A percentile compares a stretch with the other conserved stretches of the same genome.
Evolutionary conservation across 2,113 vertebrate species (phyloP).

Genomic region (Leucopternis melanops): DNA sequence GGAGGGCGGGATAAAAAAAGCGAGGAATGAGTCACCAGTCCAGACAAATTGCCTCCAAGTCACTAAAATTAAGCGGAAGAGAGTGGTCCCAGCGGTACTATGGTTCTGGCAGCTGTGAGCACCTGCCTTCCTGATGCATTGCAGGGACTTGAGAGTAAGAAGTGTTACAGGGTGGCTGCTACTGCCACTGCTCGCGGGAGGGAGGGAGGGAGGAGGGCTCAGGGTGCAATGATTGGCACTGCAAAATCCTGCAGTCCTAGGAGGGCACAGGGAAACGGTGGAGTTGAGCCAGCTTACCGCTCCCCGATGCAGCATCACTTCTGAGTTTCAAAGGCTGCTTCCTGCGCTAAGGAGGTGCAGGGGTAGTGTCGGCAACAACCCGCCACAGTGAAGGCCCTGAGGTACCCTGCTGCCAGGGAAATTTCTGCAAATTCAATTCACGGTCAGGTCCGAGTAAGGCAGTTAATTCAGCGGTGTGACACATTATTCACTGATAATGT

Average conservation of each 20-base stretch:
- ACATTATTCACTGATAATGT: not conserved
- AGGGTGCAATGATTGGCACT: not conserved
- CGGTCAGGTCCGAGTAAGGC: not conserved
- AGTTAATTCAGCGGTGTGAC: not conserved
- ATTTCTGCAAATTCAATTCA: not conserved
- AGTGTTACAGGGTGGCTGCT: not conserved
- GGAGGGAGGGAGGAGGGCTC: not conserved
- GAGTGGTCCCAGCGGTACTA: not conserved
- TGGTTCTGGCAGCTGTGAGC: constrained; percentile 39
- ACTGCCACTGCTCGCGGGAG: not conserved
- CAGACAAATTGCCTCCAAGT: constrained; percentile 57
- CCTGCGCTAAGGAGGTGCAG: not conserved
- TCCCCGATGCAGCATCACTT: not conserved
- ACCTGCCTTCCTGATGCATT: constrained; percentile 58
- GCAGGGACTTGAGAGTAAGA: not conserved
- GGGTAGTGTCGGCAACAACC: not conserved
- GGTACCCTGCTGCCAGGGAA: not conserved
- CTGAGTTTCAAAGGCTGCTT: not conserved
- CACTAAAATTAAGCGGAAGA: constrained; percentile 56
- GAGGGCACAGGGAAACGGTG: not conserved
- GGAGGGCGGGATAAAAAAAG: not conserved
- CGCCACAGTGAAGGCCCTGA: not conserved
- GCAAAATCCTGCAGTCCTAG: constrained; percentile 31
- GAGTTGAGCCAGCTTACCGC: not conserved
- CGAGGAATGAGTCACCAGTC: constrained; percentile 58